Evolutionary conservation across 2,797 vertebrate genomes (phyloP).

Genomic region (Gorsachius magnificus): DNA sequence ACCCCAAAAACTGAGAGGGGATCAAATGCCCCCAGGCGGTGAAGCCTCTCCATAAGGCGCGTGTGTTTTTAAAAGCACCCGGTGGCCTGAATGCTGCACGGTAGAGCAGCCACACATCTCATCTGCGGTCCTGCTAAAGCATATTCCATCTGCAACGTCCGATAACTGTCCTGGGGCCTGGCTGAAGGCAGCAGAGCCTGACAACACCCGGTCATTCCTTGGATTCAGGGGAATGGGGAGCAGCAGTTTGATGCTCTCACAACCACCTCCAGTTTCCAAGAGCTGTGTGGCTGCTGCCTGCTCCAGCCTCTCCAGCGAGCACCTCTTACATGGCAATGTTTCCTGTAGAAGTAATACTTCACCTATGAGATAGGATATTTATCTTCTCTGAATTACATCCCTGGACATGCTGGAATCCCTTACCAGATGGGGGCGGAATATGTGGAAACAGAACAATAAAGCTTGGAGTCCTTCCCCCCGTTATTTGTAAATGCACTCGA

Average conservation of each 20-base stretch:
- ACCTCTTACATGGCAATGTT: not conserved
- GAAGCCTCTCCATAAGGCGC: too few species aligned
- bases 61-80: not conserved
- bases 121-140: slow-evolving; percentile 13
- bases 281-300: not conserved
- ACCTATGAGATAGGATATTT: not conserved
- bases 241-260: not conserved
- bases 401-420: not conserved
- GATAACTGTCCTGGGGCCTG: not conserved
- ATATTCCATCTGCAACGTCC: not conserved
- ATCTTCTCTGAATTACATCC: not conserved
- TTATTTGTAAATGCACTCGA: not conserved
- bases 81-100: not conserved
- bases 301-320: not conserved
- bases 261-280: not conserved
- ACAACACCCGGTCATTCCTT: not conserved
- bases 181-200: not conserved
- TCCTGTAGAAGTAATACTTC: not conserved
- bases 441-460: not conserved
- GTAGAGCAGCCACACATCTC: not conserved
- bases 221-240: not conserved
- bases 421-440: not conserved
- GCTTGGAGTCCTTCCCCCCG: not conserved
- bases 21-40: not conserved
- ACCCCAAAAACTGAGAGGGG: not conserved